Conservation (phyloP, 92 coral and sea anemone species). For the Montipora capitata region DNA sequence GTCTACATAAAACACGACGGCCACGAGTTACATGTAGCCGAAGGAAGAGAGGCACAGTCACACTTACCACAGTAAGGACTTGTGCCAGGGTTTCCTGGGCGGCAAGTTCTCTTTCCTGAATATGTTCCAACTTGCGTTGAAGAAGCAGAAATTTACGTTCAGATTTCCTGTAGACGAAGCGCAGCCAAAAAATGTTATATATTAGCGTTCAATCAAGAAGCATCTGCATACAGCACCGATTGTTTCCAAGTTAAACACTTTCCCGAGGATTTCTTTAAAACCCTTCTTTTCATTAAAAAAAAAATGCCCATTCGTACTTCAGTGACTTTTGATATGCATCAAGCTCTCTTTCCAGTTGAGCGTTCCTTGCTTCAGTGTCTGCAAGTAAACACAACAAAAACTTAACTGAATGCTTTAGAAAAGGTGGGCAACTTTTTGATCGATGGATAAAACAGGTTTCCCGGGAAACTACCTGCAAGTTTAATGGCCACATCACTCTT, state of each 20-base stretch:
- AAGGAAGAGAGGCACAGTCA: too few species aligned
- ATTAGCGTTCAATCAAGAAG: too few species aligned
- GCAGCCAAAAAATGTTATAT: too few species aligned
- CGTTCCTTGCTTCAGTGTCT: conserved; percentile 84
- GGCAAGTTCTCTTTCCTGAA: conserved; percentile 89
- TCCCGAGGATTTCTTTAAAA: too few species aligned
- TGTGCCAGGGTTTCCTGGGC: conserved; percentile 94
- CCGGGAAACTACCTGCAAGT: conserved; percentile 74
- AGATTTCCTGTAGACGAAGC: conserved; percentile 70
- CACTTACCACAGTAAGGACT: conserved; percentile 93
- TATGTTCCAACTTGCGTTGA: conserved; percentile 85
- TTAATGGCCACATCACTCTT: conserved; percentile 76
- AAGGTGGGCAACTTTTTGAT: too few species aligned
- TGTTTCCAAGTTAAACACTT: background rate
- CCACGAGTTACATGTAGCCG: too few species aligned
- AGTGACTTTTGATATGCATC: conserved; percentile 83
- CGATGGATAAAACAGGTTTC: background rate
- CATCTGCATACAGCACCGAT: background rate
- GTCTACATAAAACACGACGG: too few species aligned
- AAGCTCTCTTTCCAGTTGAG: conserved; percentile 86
- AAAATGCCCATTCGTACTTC: conserved; percentile 53
- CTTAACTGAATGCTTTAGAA: too few species aligned
- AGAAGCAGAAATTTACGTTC: conserved; percentile 89
- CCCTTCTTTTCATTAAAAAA: too few species aligned
- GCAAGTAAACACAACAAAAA: background rate